Conservation (phyloP, 2,888 invertebrate species). For the Lycophotia porphyrea region DNA sequence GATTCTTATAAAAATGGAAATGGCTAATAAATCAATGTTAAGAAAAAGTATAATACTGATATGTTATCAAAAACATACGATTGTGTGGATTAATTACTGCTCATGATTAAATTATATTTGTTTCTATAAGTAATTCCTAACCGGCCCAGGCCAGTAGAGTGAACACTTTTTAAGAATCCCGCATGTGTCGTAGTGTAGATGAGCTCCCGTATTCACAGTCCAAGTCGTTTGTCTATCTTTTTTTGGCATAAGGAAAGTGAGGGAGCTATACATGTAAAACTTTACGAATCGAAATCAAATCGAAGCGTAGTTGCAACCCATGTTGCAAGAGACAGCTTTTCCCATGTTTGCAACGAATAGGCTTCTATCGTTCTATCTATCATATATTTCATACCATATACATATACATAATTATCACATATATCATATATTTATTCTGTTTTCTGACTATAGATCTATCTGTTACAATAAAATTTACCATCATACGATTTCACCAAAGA, state of each 20-base stretch:
- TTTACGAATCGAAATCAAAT: neutral
- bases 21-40: neutral
- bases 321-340: neutral
- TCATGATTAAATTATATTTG: neutral
- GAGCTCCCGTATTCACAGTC: neutral
- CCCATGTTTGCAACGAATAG: too few species aligned
- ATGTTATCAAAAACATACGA: conserved; percentile 17
- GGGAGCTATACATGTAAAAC: neutral
- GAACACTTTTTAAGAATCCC: neutral
- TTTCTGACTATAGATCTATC: too few species aligned
- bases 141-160: neutral
- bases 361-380: too few species aligned
- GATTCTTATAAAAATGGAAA: neutral
- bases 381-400: too few species aligned
- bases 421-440: too few species aligned
- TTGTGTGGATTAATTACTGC: neutral
- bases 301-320: neutral
- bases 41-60: conserved; percentile 2
- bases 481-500: neutral
- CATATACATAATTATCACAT: too few species aligned
- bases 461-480: too few species aligned
- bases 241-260: neutral
- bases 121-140: neutral
- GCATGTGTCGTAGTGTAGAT: too few species aligned
- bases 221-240: neutral